Evolutionary conservation across 2,797 vertebrate genomes (phyloP), one percentile per base, ranked within the genome.

Genomic region (Telmatherina bonti): DNA sequence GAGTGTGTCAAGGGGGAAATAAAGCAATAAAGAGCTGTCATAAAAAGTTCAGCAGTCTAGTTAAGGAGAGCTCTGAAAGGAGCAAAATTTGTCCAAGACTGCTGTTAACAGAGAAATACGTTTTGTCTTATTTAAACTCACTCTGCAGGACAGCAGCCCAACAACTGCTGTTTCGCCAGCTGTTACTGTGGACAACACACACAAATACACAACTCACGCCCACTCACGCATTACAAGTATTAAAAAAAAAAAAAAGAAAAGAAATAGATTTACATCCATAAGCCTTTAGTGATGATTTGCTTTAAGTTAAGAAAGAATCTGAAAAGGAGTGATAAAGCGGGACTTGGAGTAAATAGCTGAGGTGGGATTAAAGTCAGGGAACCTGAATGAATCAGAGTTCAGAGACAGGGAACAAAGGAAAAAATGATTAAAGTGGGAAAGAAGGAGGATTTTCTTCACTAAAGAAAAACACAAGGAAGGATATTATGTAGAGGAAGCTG

Each of bases 131-230:
- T 74, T 78, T 81, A 26, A 64, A 61, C 70, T 18, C 35, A 55
- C 80, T 88, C 84, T 86, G 77, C 79, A 84, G 81, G 76, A 84
- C 62, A 74, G 75, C 74, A 74, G 65, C 70, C 58, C 79, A 59
- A 71, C 76, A 81, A 86, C 86, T 89, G 84, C 85, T 81, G 78
- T 63, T 80, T 27, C 6, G 11, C 83, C 91, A 91, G 92, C 88
- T 92, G 89, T 89, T 86, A 69, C 68, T 26, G 78, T 45, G 61
- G 33, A 83, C 69, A 82, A 70, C 55, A 51, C 49, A 45, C 68
- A 62, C 31, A 65, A 35, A 26, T 38, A 60, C 43, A 62, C 47
- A 27, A 35, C 67, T 61, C 9, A 6, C 26, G n/a, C 11, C 5
- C 4, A 4, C n/a, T n/a, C n/a, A n/a, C n/a, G n/a, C n/a, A n/a